Evolutionary conservation across 2,888 invertebrate species (phyloP).

Genomic region (Drosophila diplacantha): DNA sequence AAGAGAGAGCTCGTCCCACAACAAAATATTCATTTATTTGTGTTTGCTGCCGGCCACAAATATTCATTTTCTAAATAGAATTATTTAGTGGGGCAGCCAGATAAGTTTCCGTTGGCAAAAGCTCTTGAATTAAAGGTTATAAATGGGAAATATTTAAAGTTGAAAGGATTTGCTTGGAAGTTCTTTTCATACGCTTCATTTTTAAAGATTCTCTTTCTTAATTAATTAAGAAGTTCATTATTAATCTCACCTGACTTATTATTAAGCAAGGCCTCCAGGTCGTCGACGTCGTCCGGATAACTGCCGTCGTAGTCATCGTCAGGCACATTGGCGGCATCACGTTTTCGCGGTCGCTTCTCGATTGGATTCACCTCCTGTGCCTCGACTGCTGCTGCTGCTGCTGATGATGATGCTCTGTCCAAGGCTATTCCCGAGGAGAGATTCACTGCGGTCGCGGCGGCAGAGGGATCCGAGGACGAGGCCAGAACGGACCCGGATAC

Average conservation of each 20-base stretch:
- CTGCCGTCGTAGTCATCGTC: constrained; percentile 76
- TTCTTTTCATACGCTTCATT: not conserved
- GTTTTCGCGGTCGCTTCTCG: constrained; percentile 51
- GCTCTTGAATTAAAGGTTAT: not conserved
- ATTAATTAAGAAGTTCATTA: not conserved
- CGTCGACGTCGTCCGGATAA: constrained; percentile 76
- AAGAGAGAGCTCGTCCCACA: constrained; percentile 3
- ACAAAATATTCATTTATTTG: constrained; percentile 11
- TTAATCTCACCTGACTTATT: constrained; percentile 75
- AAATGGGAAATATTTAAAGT: not conserved
- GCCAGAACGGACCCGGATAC: constrained; percentile 61
- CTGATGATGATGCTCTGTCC: constrained; percentile 5
- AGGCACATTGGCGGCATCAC: constrained; percentile 76
- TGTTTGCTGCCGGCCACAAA: constrained; percentile 14
- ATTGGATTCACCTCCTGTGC: constrained; percentile 14
- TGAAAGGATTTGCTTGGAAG: not conserved
- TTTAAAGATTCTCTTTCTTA: not conserved
- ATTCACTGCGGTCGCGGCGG: constrained; percentile 32
- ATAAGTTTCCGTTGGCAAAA: constrained; percentile 6
- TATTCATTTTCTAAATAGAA: constrained; percentile 24
- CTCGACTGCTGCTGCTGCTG: not conserved
- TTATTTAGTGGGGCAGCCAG: constrained; percentile 3
- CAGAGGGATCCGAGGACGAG: constrained; percentile 23
- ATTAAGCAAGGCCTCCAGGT: constrained; percentile 75
- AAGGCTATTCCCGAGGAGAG: constrained; percentile 36